Percentiles rank a stretch among this genome's conserved stretches.
These are phyloP conservation scores for Brachylomia viminalis DNA, from an alignment of 2,888 invertebrate species.

Conservation along the genomic window DNA sequence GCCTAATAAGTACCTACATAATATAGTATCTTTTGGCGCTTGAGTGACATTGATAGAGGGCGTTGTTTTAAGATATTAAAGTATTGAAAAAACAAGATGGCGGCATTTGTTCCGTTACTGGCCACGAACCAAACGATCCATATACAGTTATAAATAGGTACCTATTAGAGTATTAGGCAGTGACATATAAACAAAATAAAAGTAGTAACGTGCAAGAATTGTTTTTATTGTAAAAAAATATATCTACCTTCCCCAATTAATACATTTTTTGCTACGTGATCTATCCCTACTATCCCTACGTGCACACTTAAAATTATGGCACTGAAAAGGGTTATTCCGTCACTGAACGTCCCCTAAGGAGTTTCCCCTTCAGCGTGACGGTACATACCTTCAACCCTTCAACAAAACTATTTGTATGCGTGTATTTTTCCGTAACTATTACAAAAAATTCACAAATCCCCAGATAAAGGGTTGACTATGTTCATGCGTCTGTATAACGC, in stretches of 20 bases:
- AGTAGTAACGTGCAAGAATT: background rate
- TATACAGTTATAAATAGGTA: background rate
- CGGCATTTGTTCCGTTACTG: background rate
- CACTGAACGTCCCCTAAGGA: constrained; percentile 36
- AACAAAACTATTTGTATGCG: constrained; percentile 34
- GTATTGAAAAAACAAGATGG: background rate
- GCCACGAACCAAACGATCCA: background rate
- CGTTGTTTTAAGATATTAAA: background rate
- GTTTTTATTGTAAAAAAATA: background rate
- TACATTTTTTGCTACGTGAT: constrained; percentile 27
- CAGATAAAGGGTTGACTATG: constrained; percentile 49
- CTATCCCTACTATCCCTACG: constrained; percentile 8
- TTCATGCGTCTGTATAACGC: constrained; percentile 38
- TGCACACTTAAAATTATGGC: constrained; percentile 28
- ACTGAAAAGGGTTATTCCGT: constrained; percentile 27
- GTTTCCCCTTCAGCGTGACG: constrained; percentile 15
- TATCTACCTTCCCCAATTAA: background rate
- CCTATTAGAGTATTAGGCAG: background rate
- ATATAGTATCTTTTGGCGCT: background rate
- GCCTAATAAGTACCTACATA: background rate
- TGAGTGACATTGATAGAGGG: background rate
- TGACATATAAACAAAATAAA: too few species aligned
- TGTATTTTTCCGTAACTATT: constrained; percentile 24
- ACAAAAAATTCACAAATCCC: constrained; percentile 45
- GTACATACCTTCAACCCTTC: constrained; percentile 22